These are phyloP conservation scores for Panurus biarmicus DNA, from an alignment of 2,113 vertebrate species.

Conservation along the genomic window DNA sequence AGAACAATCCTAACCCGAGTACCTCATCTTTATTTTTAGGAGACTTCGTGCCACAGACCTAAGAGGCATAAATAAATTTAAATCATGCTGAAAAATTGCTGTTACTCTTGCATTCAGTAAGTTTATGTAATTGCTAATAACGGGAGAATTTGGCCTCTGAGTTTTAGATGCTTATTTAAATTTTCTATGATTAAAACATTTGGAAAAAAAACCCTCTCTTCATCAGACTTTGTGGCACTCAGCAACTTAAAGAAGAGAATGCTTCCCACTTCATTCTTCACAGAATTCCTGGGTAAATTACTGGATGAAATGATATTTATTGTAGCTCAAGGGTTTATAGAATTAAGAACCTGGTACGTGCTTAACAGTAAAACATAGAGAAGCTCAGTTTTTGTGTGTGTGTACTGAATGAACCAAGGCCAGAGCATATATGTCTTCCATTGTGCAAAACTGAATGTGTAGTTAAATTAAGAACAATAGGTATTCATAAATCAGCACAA, in stretches of 20 bases:
- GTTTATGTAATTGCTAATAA: neutral
- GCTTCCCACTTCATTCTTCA: neutral
- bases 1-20: neutral
- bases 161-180: neutral
- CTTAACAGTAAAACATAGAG: neutral
- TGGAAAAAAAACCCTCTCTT: neutral
- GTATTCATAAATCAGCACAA: conserved; percentile 61
- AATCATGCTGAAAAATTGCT: neutral
- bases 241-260: neutral
- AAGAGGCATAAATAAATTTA: neutral
- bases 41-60: rapidly evolving
- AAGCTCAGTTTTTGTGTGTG: neutral
- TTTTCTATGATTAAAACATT: neutral
- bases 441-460: conserved; percentile 57
- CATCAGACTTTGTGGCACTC: neutral
- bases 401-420: neutral
- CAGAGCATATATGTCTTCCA: conserved; percentile 16
- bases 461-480: conserved; percentile 68
- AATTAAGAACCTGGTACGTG: neutral
- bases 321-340: neutral
- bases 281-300: neutral
- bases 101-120: neutral
- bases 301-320: neutral
- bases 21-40: neutral
- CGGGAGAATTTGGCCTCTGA: neutral